Evolutionary conservation across 2,797 vertebrate genomes (phyloP).

Genomic region (Gymnodraco acuticeps): DNA sequence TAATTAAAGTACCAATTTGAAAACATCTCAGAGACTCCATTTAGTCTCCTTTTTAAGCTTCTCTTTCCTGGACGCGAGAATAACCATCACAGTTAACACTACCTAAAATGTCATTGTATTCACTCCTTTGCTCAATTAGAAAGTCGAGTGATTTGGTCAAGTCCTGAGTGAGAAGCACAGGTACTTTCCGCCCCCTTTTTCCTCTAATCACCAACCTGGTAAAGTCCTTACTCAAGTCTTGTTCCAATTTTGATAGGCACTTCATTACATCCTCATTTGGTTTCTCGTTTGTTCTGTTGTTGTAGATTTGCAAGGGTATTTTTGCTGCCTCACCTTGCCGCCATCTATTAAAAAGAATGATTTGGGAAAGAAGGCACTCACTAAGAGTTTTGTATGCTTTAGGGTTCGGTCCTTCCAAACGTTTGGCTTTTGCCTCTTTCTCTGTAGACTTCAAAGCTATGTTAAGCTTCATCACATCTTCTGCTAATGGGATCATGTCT

Average conservation of each 20-base stretch:
- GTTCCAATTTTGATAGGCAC: background rate
- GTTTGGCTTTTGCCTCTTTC: too few species aligned
- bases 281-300: background rate
- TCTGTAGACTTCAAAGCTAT: too few species aligned
- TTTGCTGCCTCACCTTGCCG: conserved; percentile 11
- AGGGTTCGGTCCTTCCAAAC: too few species aligned
- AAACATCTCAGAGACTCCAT: too few species aligned
- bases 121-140: background rate
- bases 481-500: too few species aligned
- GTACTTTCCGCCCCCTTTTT: background rate
- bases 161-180: background rate
- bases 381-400: background rate
- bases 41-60: too few species aligned
- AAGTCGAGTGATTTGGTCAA: conserved; percentile 1
- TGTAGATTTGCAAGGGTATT: background rate
- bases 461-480: too few species aligned
- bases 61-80: too few species aligned
- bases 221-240: too few species aligned
- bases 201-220: background rate
- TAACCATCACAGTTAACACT: too few species aligned
- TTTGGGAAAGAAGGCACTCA: background rate
- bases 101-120: conserved; percentile 3
- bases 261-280: background rate
- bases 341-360: background rate
- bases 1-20: too few species aligned